Evolutionary conservation across 2,797 vertebrate species (phyloP).

Genomic region (Lagorchestes hirsutus): DNA sequence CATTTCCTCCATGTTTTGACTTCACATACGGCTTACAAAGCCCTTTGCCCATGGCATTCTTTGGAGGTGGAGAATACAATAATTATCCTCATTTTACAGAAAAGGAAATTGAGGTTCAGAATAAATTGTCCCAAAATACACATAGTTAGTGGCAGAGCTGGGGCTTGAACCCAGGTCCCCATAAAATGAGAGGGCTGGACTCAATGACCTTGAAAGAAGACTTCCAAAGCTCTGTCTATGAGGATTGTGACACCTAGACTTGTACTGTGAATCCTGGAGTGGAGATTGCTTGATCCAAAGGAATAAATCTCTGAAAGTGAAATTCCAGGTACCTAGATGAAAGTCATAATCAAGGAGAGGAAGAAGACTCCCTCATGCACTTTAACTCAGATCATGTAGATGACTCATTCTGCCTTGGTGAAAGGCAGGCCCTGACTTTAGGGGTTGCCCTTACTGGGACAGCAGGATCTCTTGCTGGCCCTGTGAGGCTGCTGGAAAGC

Average conservation of each 20-base stretch:
- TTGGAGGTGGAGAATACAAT: background rate
- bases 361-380: background rate
- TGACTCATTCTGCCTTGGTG: background rate
- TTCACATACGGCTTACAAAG: background rate
- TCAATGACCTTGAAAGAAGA: background rate
- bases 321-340: background rate
- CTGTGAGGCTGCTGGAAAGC: background rate
- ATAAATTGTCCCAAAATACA: background rate
- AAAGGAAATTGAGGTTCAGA: background rate
- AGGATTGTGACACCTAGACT: background rate
- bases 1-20: background rate
- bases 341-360: background rate
- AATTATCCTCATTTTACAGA: background rate
- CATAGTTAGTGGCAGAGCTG: background rate
- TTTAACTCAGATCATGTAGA: background rate
- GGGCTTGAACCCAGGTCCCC: background rate
- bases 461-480: background rate
- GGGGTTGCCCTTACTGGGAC: background rate
- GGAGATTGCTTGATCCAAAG: background rate
- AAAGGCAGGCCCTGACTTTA: background rate
- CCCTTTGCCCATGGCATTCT: background rate
- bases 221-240: background rate
- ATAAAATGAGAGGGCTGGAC: background rate
- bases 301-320: background rate
- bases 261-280: background rate